Conservation (phyloP, 1,140 invertebrate genomes). For the Drosophila sucinea region DNA sequence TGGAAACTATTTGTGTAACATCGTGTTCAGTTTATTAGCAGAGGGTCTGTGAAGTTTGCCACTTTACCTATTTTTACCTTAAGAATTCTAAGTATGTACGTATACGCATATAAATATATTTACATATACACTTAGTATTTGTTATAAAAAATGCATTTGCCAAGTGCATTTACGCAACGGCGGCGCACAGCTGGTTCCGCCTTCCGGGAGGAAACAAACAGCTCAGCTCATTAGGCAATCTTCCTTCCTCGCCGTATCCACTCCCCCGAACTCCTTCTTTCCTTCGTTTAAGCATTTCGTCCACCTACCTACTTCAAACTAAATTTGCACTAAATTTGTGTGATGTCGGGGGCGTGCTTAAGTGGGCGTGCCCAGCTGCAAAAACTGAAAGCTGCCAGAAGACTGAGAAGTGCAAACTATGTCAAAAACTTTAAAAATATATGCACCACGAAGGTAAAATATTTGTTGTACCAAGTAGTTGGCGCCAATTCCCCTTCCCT, state of each 20-base stretch:
- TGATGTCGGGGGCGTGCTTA: slow-evolving; percentile 54
- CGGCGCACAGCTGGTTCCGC: slow-evolving; percentile 30
- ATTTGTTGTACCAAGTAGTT: slow-evolving; percentile 47
- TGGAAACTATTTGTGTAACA: not conserved
- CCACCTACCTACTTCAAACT: slow-evolving; percentile 48
- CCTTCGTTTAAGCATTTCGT: not conserved
- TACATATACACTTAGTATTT: slow-evolving; percentile 4
- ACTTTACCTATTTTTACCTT: slow-evolving; percentile 3
- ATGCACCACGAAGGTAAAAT: slow-evolving; percentile 59
- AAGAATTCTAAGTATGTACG: not conserved
- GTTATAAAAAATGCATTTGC: slow-evolving; percentile 53
- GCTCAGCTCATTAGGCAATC: slow-evolving; percentile 68
- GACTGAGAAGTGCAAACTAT: slow-evolving; percentile 55
- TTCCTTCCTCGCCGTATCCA: slow-evolving; percentile 11
- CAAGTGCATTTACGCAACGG: slow-evolving; percentile 40
- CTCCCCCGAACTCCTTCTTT: too few relatives aligned
- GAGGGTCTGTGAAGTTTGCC: not conserved
- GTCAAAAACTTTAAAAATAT: slow-evolving; percentile 82
- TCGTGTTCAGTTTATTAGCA: slow-evolving; percentile 4
- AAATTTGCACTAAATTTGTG: slow-evolving; percentile 43
- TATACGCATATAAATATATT: not conserved
- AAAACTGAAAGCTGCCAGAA: slow-evolving; percentile 35
- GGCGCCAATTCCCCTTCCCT: too few relatives aligned
- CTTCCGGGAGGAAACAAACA: slow-evolving; percentile 2
- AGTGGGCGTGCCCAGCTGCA: slow-evolving; percentile 62